Conservation (phyloP, 30 jellyfish, hydroid and myxozoan genomes). For the Clytia hemisphaerica region DNA sequence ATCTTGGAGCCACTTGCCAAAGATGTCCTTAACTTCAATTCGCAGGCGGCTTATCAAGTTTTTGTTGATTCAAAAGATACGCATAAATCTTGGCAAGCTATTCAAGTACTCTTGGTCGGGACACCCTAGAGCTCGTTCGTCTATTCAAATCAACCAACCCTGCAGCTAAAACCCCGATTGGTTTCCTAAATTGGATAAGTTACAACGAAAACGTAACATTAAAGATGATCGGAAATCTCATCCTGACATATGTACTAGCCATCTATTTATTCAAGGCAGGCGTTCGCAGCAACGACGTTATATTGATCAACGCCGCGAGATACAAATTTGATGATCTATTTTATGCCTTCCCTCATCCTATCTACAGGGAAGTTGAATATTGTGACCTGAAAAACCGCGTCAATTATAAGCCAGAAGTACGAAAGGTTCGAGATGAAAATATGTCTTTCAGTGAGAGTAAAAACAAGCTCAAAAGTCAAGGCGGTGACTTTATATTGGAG, state of each 20-base stretch:
- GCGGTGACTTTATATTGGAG: not conserved
- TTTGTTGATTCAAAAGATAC: not conserved
- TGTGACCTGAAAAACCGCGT: not conserved
- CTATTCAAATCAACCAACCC: not conserved
- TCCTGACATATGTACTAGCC: not conserved
- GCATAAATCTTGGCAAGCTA: not conserved
- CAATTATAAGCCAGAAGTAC: not conserved
- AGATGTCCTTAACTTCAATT: not conserved
- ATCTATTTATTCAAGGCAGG: not conserved
- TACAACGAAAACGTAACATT: not conserved
- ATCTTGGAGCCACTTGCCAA: not conserved
- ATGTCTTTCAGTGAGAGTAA: not conserved
- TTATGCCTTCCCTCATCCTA: too few relatives aligned
- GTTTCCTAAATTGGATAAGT: not conserved
- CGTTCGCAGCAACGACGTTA: not conserved
- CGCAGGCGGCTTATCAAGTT: not conserved
- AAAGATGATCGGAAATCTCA: not conserved
- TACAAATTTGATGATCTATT: not conserved
- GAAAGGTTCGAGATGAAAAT: not conserved
- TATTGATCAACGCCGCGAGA: not conserved
- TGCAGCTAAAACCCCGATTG: accelerated
- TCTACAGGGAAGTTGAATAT: not conserved
- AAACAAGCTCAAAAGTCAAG: not conserved
- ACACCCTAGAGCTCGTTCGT: not conserved
- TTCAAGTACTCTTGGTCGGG: not conserved